These are phyloP conservation scores for Parotocinclus haroldoi DNA, from an alignment of 2,797 vertebrate genomes.

Conservation along the genomic window DNA sequence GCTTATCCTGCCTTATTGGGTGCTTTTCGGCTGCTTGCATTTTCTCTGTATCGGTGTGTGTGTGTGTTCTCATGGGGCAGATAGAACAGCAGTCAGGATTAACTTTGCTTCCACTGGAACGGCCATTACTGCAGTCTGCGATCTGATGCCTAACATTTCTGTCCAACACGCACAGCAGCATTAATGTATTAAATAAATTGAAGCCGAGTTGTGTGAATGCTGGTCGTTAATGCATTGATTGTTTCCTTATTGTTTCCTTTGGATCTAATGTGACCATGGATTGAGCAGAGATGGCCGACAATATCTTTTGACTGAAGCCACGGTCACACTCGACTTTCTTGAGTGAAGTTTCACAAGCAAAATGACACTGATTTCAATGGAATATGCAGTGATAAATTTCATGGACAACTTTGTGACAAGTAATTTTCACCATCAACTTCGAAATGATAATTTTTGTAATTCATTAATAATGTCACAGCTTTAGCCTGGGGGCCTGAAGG, in stretches of 20 bases:
- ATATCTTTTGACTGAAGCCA: too few species aligned
- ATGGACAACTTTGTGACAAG: too few species aligned
- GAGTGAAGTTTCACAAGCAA: too few species aligned
- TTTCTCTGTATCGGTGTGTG: constrained; percentile 12
- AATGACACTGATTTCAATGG: too few species aligned
- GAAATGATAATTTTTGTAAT: too few species aligned
- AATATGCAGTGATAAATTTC: too few species aligned
- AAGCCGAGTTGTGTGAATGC: constrained; percentile 12
- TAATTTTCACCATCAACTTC: too few species aligned
- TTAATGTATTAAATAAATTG: constrained; percentile 53
- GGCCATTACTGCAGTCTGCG: constrained; percentile 45
- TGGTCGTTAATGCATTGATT: neutral
- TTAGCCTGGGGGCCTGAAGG: too few species aligned
- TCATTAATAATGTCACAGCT: too few species aligned
- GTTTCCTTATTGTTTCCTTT: neutral
- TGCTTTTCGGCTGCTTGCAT: constrained; percentile 20
- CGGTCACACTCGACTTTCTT: too few species aligned
- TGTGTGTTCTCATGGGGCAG: constrained; percentile 32
- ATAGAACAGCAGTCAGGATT: constrained; percentile 48
- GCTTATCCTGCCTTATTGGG: constrained; percentile 44
- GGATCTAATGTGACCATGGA: too few species aligned
- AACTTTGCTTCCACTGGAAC: constrained; percentile 37
- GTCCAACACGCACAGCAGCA: constrained; percentile 11
- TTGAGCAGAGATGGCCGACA: too few species aligned
- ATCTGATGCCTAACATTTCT: constrained; percentile 28